phyloP scores from a whole-genome alignment of 2,888 invertebrate species.

The Macropis europaea region DNA sequence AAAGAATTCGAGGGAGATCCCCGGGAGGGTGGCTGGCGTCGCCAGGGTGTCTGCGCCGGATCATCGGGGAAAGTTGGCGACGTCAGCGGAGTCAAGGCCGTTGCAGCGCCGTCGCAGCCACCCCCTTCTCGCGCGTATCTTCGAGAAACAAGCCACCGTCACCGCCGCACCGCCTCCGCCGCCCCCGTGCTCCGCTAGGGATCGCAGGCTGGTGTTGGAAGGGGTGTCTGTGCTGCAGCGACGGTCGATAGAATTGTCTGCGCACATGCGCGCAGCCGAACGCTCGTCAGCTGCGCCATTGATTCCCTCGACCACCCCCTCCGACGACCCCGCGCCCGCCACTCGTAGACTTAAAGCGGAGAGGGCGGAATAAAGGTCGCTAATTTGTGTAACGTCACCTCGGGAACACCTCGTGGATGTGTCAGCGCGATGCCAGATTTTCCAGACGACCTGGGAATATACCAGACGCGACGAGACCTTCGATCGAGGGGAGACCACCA shows the following conservation, averaged over 20 bases:
- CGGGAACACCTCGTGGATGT: constrained; percentile 36
- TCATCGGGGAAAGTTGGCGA: constrained; percentile 74
- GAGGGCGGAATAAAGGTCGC: constrained; percentile 69
- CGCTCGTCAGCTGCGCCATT: constrained; percentile 79
- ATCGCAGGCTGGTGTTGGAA: constrained; percentile 68
- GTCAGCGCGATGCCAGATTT: constrained; percentile 37
- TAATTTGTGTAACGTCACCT: constrained; percentile 66
- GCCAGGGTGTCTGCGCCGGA: constrained; percentile 72
- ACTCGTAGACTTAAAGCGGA: constrained; percentile 78
- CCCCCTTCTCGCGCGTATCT: constrained; percentile 38
- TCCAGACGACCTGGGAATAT: constrained; percentile 22
- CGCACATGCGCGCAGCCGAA: constrained; percentile 76
- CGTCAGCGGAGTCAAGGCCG: constrained; percentile 75
- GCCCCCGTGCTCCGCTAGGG: constrained; percentile 58
- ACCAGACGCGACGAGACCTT: too few relatives aligned
- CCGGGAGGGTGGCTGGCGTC: constrained; percentile 41
- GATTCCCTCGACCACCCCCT: constrained; percentile 69
- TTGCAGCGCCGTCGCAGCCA: constrained; percentile 60
- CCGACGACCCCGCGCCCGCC: constrained; percentile 32
- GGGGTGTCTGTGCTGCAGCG: constrained; percentile 76
- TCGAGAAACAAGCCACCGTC: constrained; percentile 55
- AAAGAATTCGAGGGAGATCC: constrained; percentile 41
- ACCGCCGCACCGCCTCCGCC: not conserved
- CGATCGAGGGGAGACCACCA: constrained; percentile 4
- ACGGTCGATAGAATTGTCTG: constrained; percentile 80